A percentile compares a stretch with the other conserved stretches of the same genome.
Evolutionary conservation across 2,113 vertebrate genomes (phyloP).

Genomic region (Artemisiospiza belli): DNA sequence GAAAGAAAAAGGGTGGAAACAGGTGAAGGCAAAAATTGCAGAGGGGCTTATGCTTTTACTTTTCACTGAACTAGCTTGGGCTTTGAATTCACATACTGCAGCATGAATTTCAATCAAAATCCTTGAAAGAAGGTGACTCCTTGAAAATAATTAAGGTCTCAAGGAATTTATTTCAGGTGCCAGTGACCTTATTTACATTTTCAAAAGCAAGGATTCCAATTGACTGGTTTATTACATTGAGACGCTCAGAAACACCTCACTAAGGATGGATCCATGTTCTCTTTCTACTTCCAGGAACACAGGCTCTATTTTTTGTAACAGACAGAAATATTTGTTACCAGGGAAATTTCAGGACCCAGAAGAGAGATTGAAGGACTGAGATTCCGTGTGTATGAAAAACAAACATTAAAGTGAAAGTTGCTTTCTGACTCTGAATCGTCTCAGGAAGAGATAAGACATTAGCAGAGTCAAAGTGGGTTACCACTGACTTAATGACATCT

Average conservation of each 20-base stretch:
- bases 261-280: background rate
- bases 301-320: background rate
- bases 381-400: background rate
- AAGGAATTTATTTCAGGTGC: slow-evolving; percentile 8
- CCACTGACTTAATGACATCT: background rate
- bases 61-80: background rate
- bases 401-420: slow-evolving; percentile 16
- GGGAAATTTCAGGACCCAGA: background rate
- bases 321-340: background rate
- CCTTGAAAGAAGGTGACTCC: background rate
- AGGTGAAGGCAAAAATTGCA: background rate
- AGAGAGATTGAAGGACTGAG: background rate
- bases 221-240: slow-evolving; percentile 29
- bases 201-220: background rate
- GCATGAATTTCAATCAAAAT: slow-evolving; percentile 1
- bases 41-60: background rate
- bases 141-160: background rate
- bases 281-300: background rate
- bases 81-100: background rate
- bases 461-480: slow-evolving; percentile 15
- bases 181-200: slow-evolving; percentile 35
- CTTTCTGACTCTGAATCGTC: background rate
- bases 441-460: background rate
- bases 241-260: background rate
- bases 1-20: background rate